Conservation (phyloP, 1,140 invertebrate species). For the Phymorhynchus buccinoides region DNA sequence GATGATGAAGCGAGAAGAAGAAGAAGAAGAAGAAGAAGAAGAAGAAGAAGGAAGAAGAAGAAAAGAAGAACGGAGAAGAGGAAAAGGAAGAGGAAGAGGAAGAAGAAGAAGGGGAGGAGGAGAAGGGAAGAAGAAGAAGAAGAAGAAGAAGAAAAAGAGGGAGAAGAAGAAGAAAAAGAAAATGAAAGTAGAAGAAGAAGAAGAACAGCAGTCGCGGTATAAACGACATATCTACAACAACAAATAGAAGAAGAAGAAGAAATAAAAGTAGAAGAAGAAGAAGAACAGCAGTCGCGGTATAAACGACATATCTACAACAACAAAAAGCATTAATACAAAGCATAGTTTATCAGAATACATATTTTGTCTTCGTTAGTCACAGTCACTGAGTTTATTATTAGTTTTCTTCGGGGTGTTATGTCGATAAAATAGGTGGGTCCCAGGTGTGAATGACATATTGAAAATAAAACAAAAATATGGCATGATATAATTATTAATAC, state of each 20-base stretch:
- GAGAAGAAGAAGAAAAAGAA: not conserved
- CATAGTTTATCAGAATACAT: not conserved
- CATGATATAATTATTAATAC: no score
- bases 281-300: not conserved
- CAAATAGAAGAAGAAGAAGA: not conserved
- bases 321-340: not conserved
- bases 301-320: not conserved
- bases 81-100: not conserved
- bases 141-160: not conserved
- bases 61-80: no score
- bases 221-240: not conserved
- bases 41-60: no score
- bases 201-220: not conserved
- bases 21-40: no score
- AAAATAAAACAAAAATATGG: no score
- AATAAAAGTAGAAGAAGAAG: not conserved
- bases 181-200: not conserved
- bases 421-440: no score
- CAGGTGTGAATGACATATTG: no score
- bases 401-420: not conserved
- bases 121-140: conserved; percentile 9
- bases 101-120: conserved; percentile 18
- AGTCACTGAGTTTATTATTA: no score
- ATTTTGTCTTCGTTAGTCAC: not conserved
- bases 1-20: no score